Evolutionary conservation across 2,888 invertebrate genomes (phyloP), one percentile per base, ranked within the genome.

Genomic region (Heteromurus nitidus): DNA sequence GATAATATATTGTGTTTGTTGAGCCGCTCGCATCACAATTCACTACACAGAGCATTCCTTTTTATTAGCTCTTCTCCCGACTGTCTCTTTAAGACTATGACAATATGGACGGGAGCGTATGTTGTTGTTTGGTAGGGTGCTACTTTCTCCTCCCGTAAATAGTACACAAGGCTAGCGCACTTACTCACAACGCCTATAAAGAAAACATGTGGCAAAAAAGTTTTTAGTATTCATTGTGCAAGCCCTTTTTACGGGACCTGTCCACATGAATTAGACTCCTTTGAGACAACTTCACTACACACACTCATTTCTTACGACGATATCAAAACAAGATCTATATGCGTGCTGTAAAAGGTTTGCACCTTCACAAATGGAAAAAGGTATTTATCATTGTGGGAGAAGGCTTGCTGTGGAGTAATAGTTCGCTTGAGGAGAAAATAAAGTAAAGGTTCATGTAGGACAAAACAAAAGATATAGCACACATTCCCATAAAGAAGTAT

Each of bases 211-310:
- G 53, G 22, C 22, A 53, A 53, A n/a, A n/a, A 53, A 20, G 53
- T 53, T 53, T 36, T 53, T 53, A 53, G 53, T 53, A 53, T 53
- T 53, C 53, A 53, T 53, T 53, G 53, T 53, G 20, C 53, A 53
- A 53, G 3, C 7, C 53, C 24, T 13, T 22, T 53, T 53, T 53
- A 5, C 53, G 20, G 5, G 20, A 22, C 9, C 24, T 53, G 53
- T 53, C 53, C 53, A 53, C 53, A 22, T 53, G 53, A 22, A 53
- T 53, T 53, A 22, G 24, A 18, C 53, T 53, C 22, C 5, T 53
- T 53, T 22, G 13, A 36, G 36, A 36, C 36, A 13, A n/a, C n/a
- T n/a, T n/a, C n/a, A n/a, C n/a, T n/a, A n/a, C n/a, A n/a, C n/a
- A n/a, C n/a, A n/a, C 36, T 36, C 36, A 5, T 36, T 36, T 5